phyloP scores from a whole-genome alignment of 2,113 vertebrate species.

The Dissostichus mawsoni region DNA sequence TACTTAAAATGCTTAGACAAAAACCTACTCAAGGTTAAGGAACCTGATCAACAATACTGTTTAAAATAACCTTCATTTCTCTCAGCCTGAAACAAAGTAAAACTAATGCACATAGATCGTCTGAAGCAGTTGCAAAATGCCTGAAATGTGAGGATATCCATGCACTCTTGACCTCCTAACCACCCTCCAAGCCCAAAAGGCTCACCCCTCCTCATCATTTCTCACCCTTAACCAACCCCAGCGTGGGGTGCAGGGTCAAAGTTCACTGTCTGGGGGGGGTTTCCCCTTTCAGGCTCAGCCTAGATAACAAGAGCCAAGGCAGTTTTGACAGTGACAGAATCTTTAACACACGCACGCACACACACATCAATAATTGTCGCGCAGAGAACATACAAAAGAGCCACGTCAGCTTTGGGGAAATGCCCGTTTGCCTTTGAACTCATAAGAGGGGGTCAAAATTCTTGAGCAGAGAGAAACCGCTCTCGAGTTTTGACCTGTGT shows the following conservation, averaged over 20 bases:
- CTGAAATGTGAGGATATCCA: slow-evolving; percentile 63
- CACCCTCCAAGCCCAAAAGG: slow-evolving; percentile 38
- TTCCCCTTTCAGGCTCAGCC: slow-evolving; percentile 70
- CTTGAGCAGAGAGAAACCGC: slow-evolving; percentile 15
- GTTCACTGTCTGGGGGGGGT: slow-evolving; percentile 62
- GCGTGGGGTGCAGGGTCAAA: slow-evolving; percentile 56
- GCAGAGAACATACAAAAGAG: slow-evolving; percentile 20
- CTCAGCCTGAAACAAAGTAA: slow-evolving; percentile 31
- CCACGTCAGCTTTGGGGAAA: slow-evolving; percentile 42
- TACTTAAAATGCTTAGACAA: not conserved
- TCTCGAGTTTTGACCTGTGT: slow-evolving; percentile 55
- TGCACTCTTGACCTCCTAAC: slow-evolving; percentile 61
- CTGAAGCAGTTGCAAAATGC: slow-evolving; percentile 31
- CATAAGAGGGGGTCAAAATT: slow-evolving; percentile 44
- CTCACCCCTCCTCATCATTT: slow-evolving; percentile 55
- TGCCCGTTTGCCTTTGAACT: slow-evolving; percentile 45
- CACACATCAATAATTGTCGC: not conserved
- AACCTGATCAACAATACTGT: slow-evolving; percentile 20
- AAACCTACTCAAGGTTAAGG: not conserved
- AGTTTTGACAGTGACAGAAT: slow-evolving; percentile 60
- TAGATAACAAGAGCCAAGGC: slow-evolving; percentile 65
- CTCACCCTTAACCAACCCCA: slow-evolving; percentile 62
- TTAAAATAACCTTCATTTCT: slow-evolving; percentile 16
- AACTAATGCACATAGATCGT: slow-evolving; percentile 8
- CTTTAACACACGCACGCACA: slow-evolving; percentile 18